phyloP scores from a whole-genome alignment of 2,888 invertebrate genomes.

The Patella depressa region DNA sequence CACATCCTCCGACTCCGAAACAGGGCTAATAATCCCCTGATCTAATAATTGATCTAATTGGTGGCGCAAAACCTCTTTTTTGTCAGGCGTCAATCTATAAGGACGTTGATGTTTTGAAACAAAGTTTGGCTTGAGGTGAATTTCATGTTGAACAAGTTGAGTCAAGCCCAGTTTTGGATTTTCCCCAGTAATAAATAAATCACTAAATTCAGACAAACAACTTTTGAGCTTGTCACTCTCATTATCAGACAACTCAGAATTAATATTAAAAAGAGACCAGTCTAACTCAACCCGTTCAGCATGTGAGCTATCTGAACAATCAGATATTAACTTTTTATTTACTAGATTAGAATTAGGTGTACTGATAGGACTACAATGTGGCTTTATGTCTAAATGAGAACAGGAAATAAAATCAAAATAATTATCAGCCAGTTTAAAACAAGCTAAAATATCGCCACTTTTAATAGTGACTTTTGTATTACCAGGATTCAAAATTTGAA shows the following conservation, averaged over 20 bases:
- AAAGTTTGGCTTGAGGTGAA: not conserved
- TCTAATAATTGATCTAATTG: conserved; percentile 1
- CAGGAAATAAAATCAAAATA: not conserved
- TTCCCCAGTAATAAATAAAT: not conserved
- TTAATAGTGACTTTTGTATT: not conserved
- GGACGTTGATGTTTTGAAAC: not conserved
- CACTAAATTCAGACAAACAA: not conserved
- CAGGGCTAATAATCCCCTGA: not conserved
- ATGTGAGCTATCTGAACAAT: too few species aligned
- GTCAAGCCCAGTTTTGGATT: not conserved
- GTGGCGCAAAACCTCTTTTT: not conserved
- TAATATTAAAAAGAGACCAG: not conserved
- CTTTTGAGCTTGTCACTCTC: not conserved
- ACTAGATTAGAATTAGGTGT: too few species aligned
- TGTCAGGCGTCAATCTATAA: not conserved
- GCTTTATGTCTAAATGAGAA: not conserved
- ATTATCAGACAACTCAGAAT: not conserved
- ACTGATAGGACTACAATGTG: too few species aligned
- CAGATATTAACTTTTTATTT: too few species aligned
- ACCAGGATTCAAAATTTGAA: not conserved
- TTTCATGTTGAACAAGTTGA: not conserved
- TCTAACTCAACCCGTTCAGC: too few species aligned
- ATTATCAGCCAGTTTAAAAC: not conserved
- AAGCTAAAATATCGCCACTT: not conserved
- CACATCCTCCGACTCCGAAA: not conserved